Base-by-base conservation (phyloP, 2,888 invertebrate genomes). In the Dascillus cervinus region DNA sequence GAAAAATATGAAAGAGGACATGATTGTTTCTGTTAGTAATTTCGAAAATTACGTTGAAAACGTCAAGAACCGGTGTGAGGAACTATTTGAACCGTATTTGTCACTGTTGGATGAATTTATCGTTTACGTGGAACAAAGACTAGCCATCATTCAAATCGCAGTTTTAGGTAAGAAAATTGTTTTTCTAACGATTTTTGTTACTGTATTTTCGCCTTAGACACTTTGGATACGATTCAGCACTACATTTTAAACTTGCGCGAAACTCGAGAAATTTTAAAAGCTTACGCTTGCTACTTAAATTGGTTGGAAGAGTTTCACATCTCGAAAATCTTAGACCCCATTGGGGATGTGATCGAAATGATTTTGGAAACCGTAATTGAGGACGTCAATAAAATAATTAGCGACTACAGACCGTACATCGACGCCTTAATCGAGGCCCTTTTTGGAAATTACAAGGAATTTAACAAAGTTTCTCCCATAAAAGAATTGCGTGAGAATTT, bases 391-490 rank as follows among this genome's bases (percentile, higher is more conserved):
- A 37, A 33, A n/a, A 17, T 47, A n/a, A 32, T 36, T 5, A 38
- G 46, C 3, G 43, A 49, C 35, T 49, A 47, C 26, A 40, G 22
- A 22, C 43, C 43, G 2, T 46, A 49, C 26, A 22, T 50, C 10
- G 37, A 43, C 17, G 43, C 48, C n/a, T 11, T 48, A 10, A 37
- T 64, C 3, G 63, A 64, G 14, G 69, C 68, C 38, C 64, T 71
- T 5, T 43, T 65, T 13, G 53, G 50, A 4, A 69, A 67, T 33
- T 48, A 70, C 4, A 60, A 64, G 27, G 66, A 68, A 39, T 41
- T 70, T 2, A 58, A 61, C 10, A 67, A 68, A 33, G 44, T 71
- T 3, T 67, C 69, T 1, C 59, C 66, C 2, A 56, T 70, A 1
- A 59, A 59, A 24, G 69, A 65, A 29, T 56, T 65, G 1, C 41